Evolutionary conservation across 2,888 invertebrate species (phyloP), one percentile per base, ranked within the genome.

Genomic region (Lasiommata megera): DNA sequence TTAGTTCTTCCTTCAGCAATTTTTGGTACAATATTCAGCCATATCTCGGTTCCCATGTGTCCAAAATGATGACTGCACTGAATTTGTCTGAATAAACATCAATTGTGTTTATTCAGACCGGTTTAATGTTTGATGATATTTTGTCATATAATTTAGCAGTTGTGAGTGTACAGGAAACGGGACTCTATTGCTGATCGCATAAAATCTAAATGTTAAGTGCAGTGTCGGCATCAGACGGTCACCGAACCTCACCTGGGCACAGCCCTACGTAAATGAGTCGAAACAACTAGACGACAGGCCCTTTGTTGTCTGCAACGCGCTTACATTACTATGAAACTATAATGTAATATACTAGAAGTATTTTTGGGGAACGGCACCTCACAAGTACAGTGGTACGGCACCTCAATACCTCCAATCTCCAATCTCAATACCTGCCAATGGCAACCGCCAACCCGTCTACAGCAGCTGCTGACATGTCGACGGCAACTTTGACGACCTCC

Each of bases 291-390:
- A 64, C 60, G 57, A 64, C 60, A 50, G 53, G 50, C 61, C 63
- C 69, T 69, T 68, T 69, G 67, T 68, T 68, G 69, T 69, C 68
- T 68, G 67, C 61, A 47, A 60, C 55, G 38, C 56, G 47, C 29
- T 34, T 55, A 31, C 34, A 55, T 55, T 62, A 56, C 48, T 56
- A 54, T 31, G 53, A 18, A 28, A 29, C 28, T 44, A 1, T 8
- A n/a, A 3, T 12, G 63, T 67, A 31, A 14, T 36, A 12, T 16
- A 17, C 34, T 11, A 34, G 11, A n/a, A n/a, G n/a, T n/a, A n/a
- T n/a, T n/a, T n/a, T n/a, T n/a, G n/a, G n/a, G n/a, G n/a, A n/a
- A n/a, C n/a, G n/a, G n/a, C n/a, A n/a, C n/a, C n/a, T n/a, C n/a
- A n/a, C n/a, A n/a, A n/a, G n/a, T n/a, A n/a, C n/a, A n/a, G n/a